A percentile compares a stretch with the other conserved stretches of the same genome.
phyloP scores from a whole-genome alignment of 2,113 vertebrate genomes.

The Nematolebias whitei region DNA sequence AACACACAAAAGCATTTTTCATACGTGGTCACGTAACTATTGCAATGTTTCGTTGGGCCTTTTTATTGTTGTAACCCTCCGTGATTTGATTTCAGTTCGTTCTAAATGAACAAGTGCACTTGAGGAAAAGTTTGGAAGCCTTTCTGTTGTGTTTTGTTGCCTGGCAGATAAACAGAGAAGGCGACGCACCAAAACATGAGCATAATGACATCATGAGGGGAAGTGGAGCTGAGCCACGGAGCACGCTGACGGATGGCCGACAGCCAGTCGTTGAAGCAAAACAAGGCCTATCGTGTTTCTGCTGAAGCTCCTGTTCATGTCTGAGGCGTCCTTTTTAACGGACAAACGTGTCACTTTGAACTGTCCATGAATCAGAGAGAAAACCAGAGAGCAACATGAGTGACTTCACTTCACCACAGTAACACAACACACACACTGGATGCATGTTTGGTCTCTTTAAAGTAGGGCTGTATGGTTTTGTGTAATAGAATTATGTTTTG shows the following conservation, averaged over 20 bases:
- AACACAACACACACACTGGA: too few relatives aligned
- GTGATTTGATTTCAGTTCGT: background rate
- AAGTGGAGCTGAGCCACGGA: conserved; percentile 23
- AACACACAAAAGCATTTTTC: background rate
- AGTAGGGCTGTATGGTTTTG: background rate
- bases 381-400: background rate
- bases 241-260: conserved; percentile 47
- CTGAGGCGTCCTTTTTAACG: conserved; percentile 1
- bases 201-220: conserved; percentile 1
- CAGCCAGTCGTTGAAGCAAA: conserved; percentile 35
- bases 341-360: background rate
- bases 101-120: too few relatives aligned
- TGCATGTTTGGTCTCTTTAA: background rate
- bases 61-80: too few relatives aligned
- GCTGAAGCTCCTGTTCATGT: conserved; percentile 29
- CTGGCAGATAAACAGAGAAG: conserved; percentile 25
- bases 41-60: too few relatives aligned
- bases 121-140: background rate
- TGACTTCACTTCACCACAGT: background rate
- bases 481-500: too few relatives aligned
- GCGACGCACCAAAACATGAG: too few relatives aligned
- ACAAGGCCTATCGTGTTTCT: conserved; percentile 58
- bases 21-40: too few relatives aligned
- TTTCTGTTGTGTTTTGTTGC: conserved; percentile 9
- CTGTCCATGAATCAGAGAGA: background rate